Base-by-base conservation (phyloP, 2,113 vertebrate species). In the Probosciger aterrimus region DNA sequence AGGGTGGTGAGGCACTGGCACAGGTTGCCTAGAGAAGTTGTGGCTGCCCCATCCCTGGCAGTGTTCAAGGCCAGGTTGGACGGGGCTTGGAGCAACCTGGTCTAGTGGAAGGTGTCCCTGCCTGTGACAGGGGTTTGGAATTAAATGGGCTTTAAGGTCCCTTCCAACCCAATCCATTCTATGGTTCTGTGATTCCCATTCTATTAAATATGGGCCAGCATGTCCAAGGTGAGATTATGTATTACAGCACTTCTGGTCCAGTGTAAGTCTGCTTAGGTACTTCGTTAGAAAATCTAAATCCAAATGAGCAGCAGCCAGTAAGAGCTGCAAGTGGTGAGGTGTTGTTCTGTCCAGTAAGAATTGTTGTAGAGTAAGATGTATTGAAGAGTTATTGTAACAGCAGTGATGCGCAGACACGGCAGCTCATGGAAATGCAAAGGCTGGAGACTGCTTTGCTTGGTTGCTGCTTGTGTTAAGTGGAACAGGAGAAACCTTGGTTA, bases 361-460 rank as follows among this genome's bases (percentile, higher is more conserved):
- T 23, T 53, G 55, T 57, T 2, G 4, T n/a, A 59, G 33, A n/a
- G 20, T 59, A 59, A 59, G 55, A n/a, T 23, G 33, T 23, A 59
- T 59, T n/a, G 20, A 59, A 23, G 69, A 63, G 53, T 65, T 81
- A 4, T 14, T 5, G 4, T 87, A 39, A 49, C 30, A 84, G 73
- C 64, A 39, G 18, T 11, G 74, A 44, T 57, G 31, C 6, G 23
- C 24, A 17, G 35, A 30, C 43, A 14, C 0, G 0, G 16, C 35
- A n/a, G n/a, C 55, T 46, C 2, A 0, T 27, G 70, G 68, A 77
- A 65, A 2, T 13, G 44, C 25, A 28, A n/a, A 73, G 77, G 30
- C 73, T 43, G 30, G 14, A 43, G 28, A 10, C 63, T 49, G 20
- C 63, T 73, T 64, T 37, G 37, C 23, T 41, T 37, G 11, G 23